Evolutionary conservation across 2,888 invertebrate genomes (phyloP).

Genomic region (Ischnura elegans): DNA sequence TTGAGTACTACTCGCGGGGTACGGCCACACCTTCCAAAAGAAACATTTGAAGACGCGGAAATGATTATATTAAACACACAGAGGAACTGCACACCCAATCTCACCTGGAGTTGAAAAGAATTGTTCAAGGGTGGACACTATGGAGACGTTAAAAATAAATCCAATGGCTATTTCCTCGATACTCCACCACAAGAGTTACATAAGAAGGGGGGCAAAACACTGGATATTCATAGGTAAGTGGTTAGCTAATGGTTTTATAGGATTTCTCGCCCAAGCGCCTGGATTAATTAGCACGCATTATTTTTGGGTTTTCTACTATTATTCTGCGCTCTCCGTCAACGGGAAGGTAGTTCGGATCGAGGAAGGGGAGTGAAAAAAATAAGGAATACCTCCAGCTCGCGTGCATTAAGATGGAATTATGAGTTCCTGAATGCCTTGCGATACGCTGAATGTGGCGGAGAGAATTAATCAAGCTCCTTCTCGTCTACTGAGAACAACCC

Average conservation of each 20-base stretch:
- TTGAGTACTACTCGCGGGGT: too few species aligned
- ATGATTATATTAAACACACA: too few species aligned
- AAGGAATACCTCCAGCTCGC: neutral
- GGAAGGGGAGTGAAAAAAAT: neutral
- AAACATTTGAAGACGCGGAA: too few species aligned
- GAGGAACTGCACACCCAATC: too few species aligned
- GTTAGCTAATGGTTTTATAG: neutral
- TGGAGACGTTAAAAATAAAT: too few species aligned
- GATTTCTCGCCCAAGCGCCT: neutral
- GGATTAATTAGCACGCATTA: neutral
- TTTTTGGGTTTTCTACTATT: neutral
- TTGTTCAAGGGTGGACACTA: too few species aligned
- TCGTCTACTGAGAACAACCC: neutral
- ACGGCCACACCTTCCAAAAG: too few species aligned
- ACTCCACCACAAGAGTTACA: too few species aligned
- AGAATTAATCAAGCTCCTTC: neutral
- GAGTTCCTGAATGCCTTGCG: constrained; percentile 25
- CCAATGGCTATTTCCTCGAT: too few species aligned
- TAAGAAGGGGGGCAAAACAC: too few species aligned
- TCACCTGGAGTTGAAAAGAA: too few species aligned
- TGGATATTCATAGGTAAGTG: neutral
- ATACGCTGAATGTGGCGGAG: constrained; percentile 9
- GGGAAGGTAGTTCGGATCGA: neutral
- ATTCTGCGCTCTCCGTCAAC: neutral
- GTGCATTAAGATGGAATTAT: constrained; percentile 35